These are phyloP conservation scores for Lamprologus lemairii DNA, from an alignment of 2,113 vertebrate genomes.

Conservation along the genomic window DNA sequence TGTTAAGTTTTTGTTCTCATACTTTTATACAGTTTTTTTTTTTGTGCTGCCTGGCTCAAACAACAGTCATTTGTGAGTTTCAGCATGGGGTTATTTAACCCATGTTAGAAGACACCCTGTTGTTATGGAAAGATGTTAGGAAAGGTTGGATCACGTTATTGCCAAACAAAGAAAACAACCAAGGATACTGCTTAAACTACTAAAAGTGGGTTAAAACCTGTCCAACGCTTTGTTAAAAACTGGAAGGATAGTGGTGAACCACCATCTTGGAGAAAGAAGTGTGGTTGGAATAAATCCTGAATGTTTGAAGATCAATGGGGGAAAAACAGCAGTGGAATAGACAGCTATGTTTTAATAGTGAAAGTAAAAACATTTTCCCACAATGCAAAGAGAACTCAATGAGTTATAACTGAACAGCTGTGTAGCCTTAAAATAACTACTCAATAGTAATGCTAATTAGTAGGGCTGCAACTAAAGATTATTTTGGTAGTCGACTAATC, in stretches of 20 bases:
- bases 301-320: neutral
- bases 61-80: fast-evolving
- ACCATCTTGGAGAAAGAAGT: neutral
- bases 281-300: neutral
- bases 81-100: neutral
- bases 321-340: neutral
- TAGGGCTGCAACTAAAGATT: neutral
- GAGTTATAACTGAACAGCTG: neutral
- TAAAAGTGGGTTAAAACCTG: neutral
- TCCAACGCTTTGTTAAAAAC: neutral
- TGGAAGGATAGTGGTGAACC: neutral
- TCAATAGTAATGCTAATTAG: neutral
- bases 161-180: neutral
- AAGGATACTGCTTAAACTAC: neutral
- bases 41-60: neutral
- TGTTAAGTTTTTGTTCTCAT: neutral
- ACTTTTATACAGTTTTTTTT: neutral
- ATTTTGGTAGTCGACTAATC: neutral
- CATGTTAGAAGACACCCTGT: neutral
- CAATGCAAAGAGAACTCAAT: neutral
- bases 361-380: neutral
- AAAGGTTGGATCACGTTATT: neutral
- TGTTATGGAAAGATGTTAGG: neutral
- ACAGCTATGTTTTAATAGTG: neutral
- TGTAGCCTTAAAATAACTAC: neutral